phyloP scores from a whole-genome alignment of 1,140 invertebrate genomes.

The Drosophila nannoptera region DNA sequence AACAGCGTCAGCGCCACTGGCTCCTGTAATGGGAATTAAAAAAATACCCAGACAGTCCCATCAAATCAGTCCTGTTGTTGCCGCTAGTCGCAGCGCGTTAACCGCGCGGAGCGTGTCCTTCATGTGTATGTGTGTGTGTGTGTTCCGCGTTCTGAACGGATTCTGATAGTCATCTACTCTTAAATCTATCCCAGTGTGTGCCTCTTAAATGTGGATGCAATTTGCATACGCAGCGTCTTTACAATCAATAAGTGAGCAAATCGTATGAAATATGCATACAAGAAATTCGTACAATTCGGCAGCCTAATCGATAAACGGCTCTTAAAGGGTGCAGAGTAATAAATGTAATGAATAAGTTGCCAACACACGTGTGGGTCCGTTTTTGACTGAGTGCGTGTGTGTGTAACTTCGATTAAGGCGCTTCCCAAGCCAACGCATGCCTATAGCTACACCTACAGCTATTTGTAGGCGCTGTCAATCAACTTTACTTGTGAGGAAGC shows the following conservation, averaged over 20 bases:
- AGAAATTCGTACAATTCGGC: constrained; percentile 58
- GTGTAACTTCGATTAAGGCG: constrained; percentile 50
- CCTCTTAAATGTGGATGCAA: constrained; percentile 19
- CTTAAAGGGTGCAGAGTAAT: constrained; percentile 15
- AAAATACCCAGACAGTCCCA: constrained; percentile 45
- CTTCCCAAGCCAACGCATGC: constrained; percentile 12
- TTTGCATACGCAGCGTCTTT: constrained; percentile 8
- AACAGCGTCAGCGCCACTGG: constrained; percentile 45
- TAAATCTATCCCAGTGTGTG: neutral
- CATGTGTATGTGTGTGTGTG: constrained; percentile 6
- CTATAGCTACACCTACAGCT: too few relatives aligned
- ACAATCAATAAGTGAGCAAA: constrained; percentile 49
- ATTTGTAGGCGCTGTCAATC: constrained; percentile 62
- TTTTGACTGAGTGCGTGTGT: constrained; percentile 47
- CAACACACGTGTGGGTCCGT: neutral
- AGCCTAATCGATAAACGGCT: constrained; percentile 68
- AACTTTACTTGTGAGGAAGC: constrained; percentile 52
- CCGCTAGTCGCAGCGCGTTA: constrained; percentile 48
- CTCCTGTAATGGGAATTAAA: constrained; percentile 65
- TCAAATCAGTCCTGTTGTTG: constrained; percentile 59
- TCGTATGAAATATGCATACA: constrained; percentile 29
- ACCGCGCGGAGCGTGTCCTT: constrained; percentile 38
- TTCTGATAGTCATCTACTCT: neutral
- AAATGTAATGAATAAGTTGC: constrained; percentile 59
- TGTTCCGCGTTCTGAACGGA: too few relatives aligned